Evolutionary conservation across 2,888 invertebrate genomes (phyloP).

Genomic region (Zygaena filipendulae): DNA sequence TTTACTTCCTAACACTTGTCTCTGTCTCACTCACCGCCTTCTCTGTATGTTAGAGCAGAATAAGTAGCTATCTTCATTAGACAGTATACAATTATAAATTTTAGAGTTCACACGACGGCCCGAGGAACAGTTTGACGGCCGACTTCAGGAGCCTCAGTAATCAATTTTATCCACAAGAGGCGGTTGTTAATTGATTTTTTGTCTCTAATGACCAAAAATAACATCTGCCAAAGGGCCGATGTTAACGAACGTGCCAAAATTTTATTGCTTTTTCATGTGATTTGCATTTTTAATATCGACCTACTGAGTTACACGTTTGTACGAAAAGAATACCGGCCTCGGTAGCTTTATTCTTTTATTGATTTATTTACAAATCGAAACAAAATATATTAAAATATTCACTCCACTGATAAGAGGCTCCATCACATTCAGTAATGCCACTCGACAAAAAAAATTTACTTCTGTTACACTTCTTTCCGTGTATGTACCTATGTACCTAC

Average conservation of each 20-base stretch:
- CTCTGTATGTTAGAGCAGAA: slow-evolving; percentile 26
- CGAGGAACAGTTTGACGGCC: slow-evolving; percentile 38
- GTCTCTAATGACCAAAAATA: slow-evolving; percentile 55
- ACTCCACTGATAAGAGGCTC: too few species aligned
- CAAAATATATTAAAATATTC: too few species aligned
- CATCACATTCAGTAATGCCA: too few species aligned
- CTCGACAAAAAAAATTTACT: too few species aligned
- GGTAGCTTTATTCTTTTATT: too few species aligned
- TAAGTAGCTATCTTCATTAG: slow-evolving; percentile 33
- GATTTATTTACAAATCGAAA: too few species aligned
- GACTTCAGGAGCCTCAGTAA: slow-evolving; percentile 59
- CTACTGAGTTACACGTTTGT: too few species aligned
- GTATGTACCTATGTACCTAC: too few species aligned
- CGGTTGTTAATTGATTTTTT: slow-evolving; percentile 60
- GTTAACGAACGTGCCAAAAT: slow-evolving; percentile 55
- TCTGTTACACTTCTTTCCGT: too few species aligned
- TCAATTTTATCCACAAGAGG: slow-evolving; percentile 65
- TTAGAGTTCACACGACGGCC: slow-evolving; percentile 53
- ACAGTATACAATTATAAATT: slow-evolving; percentile 45
- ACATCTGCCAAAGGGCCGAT: slow-evolving; percentile 55
- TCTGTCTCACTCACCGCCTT: slow-evolving; percentile 24
- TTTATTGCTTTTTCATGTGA: slow-evolving; percentile 22
- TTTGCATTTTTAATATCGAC: too few species aligned
- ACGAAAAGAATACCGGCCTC: too few species aligned
- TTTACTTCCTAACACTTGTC: slow-evolving; percentile 44